Evolutionary conservation across 2,113 vertebrate genomes (phyloP).

Genomic region (Nesoenas mayeri): DNA sequence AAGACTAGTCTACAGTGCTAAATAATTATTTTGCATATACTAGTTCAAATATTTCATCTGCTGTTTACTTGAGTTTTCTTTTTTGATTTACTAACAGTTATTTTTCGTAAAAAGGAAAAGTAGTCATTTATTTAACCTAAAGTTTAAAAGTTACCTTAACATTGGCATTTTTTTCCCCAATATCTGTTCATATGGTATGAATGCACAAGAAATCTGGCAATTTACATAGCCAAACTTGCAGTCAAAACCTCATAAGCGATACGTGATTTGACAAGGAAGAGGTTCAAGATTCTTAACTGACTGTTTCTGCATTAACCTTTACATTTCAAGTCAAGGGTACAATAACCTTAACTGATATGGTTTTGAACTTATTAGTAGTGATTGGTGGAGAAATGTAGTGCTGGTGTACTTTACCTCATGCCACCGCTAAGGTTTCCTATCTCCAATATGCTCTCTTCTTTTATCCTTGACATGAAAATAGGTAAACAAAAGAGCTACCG

Average conservation of each 20-base stretch:
- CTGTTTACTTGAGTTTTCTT: neutral
- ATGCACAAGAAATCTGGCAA: neutral
- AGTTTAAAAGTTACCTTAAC: neutral
- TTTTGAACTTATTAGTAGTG: slow-evolving; percentile 36
- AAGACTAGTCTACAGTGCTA: neutral
- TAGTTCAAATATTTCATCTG: slow-evolving; percentile 12
- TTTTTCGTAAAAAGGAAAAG: neutral
- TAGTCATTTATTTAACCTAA: neutral
- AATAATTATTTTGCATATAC: slow-evolving; percentile 43
- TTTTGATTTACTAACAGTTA: neutral
- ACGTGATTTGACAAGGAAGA: slow-evolving; percentile 46
- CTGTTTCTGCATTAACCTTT: slow-evolving; percentile 37
- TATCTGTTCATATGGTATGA: neutral
- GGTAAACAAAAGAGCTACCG: neutral
- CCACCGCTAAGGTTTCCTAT: neutral
- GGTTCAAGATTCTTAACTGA: neutral
- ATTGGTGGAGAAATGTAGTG: neutral
- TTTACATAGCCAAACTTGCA: neutral
- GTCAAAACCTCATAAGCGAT: slow-evolving; percentile 13
- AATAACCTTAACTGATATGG: neutral
- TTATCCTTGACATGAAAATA: neutral
- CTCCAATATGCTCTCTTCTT: neutral
- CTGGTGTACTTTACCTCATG: neutral
- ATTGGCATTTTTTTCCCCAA: neutral
- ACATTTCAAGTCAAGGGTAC: slow-evolving; percentile 35